phyloP scores from a whole-genome alignment of 2,797 vertebrate genomes.

The Mormyrus proboscirostris region DNA sequence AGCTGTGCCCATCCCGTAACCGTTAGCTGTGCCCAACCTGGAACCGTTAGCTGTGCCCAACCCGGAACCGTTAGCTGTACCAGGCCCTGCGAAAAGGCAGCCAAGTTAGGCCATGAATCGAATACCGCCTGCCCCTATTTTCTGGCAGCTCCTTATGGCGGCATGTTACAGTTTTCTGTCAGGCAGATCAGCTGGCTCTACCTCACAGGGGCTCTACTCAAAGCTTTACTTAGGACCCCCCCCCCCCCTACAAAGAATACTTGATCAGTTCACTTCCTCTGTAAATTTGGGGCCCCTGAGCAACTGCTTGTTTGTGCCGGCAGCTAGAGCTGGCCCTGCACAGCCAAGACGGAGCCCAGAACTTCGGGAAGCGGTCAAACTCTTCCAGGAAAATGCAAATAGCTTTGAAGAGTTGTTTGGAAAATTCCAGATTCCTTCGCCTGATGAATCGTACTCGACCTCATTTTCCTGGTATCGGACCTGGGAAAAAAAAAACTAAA shows the following conservation, averaged over 20 bases:
- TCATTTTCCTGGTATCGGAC: conserved; percentile 26
- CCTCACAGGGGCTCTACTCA: background rate
- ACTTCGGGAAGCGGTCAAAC: background rate
- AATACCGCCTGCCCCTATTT: background rate
- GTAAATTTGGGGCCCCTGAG: background rate
- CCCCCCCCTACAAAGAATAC: background rate
- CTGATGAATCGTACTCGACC: conserved; percentile 9
- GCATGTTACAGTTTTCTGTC: background rate
- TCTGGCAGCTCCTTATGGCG: background rate
- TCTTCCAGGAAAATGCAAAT: background rate
- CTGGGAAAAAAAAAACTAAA: background rate
- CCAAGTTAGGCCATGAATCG: background rate
- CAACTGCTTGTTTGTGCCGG: background rate
- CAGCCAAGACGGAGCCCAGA: background rate
- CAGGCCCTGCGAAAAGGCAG: background rate
- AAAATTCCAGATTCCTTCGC: background rate
- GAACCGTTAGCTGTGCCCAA: no score
- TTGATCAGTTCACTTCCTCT: background rate
- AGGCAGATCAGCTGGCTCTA: background rate
- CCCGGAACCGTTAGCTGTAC: background rate
- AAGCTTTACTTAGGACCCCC: background rate
- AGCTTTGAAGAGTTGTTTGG: background rate
- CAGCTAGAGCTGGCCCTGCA: background rate
- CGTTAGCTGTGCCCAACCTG: background rate
- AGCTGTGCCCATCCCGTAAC: background rate